Conservation (phyloP, 2,797 vertebrate genomes). For the Fundulus diaphanus region DNA sequence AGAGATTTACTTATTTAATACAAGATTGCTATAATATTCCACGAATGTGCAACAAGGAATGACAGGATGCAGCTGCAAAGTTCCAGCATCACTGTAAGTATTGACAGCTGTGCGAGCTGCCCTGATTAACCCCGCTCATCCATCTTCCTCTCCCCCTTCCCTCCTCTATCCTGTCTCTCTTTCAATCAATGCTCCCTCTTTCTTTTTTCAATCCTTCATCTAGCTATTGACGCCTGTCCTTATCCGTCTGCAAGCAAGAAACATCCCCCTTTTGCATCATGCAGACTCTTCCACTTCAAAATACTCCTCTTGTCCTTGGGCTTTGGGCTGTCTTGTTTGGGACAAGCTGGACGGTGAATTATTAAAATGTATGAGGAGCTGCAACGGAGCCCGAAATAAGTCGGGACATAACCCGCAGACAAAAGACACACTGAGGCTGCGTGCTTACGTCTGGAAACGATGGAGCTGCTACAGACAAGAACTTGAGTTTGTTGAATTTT, state of each 20-base stretch:
- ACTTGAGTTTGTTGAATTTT: constrained; percentile 30
- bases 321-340: constrained; percentile 58
- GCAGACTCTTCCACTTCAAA: constrained; percentile 68
- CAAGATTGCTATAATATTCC: constrained; percentile 19
- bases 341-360: constrained; percentile 49
- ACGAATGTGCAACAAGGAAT: constrained; percentile 29
- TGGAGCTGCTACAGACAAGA: constrained; percentile 53
- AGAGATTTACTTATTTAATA: constrained; percentile 28
- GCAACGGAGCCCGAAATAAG: constrained; percentile 67
- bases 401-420: constrained; percentile 42
- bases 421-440: constrained; percentile 53
- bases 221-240: constrained; percentile 25
- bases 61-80: constrained; percentile 48
- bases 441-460: constrained; percentile 40
- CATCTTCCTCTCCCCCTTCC: constrained; percentile 52
- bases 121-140: constrained; percentile 67
- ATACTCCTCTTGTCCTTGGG: constrained; percentile 59
- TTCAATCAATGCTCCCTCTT: constrained; percentile 58
- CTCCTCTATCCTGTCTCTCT: constrained; percentile 36
- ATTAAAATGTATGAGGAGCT: constrained; percentile 76
- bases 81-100: constrained; percentile 58
- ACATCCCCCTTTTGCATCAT: constrained; percentile 45
- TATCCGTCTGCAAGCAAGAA: constrained; percentile 1
- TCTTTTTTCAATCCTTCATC: constrained; percentile 26
- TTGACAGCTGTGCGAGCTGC: constrained; percentile 62